Percentiles rank a stretch among this genome's conserved stretches.
Evolutionary conservation across 53 echinoderm and acorn worm species (phyloP).

Genomic region (Holothuria leucospilota): DNA sequence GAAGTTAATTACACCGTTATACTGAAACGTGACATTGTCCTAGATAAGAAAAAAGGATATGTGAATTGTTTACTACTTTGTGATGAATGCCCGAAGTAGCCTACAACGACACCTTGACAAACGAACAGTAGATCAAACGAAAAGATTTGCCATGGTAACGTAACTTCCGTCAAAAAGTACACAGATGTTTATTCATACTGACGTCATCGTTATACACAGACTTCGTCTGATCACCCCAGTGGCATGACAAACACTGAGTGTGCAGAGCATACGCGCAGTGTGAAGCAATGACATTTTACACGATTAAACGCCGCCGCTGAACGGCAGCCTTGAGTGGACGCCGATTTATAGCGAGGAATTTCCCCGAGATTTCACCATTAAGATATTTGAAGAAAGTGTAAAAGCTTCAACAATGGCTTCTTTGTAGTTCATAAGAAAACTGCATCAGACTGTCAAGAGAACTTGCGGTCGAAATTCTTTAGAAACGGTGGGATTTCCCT

Average conservation of each 20-base stretch:
- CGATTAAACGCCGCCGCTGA: not conserved
- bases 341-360: conserved; percentile 13
- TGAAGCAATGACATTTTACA: not conserved
- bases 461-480: conserved; percentile 9
- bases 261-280: not conserved
- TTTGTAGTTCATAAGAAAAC: not conserved
- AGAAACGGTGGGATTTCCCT: conserved; percentile 38
- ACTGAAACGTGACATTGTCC: too few species aligned
- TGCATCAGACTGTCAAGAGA: conserved; percentile 1
- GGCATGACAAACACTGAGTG: conserved; percentile 35
- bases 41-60: too few species aligned
- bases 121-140: not conserved
- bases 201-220: conserved; percentile 34
- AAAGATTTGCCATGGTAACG: conserved; percentile 32
- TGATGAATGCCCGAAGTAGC: too few species aligned
- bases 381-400: not conserved
- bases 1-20: too few species aligned
- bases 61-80: too few species aligned
- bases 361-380: not conserved
- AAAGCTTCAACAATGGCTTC: not conserved
- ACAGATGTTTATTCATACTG: conserved; percentile 36
- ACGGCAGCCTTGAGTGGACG: not conserved
- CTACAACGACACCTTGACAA: too few species aligned
- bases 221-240: not conserved
- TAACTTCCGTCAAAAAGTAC: conserved; percentile 42